phyloP scores from a whole-genome alignment of 2,113 vertebrate species.

The Nestor notabilis region DNA sequence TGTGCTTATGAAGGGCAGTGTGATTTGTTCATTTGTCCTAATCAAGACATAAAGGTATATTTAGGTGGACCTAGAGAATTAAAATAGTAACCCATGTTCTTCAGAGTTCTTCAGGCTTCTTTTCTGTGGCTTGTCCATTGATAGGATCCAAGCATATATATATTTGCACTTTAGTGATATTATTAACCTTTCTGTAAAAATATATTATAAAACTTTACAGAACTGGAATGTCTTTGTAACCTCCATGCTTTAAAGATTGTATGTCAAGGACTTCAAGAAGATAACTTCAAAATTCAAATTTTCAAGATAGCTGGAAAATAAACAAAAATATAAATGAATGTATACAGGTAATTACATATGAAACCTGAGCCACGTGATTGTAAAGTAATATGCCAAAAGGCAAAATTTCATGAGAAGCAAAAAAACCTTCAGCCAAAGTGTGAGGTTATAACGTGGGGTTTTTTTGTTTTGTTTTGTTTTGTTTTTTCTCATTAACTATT shows the following conservation, averaged over 20 bases:
- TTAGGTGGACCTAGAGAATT: not conserved
- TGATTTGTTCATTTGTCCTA: not conserved
- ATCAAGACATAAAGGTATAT: fast-evolving
- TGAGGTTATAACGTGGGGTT: not conserved
- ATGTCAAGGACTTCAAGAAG: not conserved
- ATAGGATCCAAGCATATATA: not conserved
- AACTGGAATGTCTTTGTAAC: fast-evolving
- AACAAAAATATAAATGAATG: not conserved
- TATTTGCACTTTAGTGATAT: not conserved
- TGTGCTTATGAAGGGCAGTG: fast-evolving
- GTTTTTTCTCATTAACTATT: not conserved
- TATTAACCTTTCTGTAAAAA: not conserved
- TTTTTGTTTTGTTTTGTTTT: not conserved
- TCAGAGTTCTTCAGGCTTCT: not conserved
- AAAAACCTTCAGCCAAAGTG: not conserved
- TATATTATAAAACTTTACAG: not conserved
- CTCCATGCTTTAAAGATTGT: not conserved
- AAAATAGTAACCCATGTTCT: not conserved
- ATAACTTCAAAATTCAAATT: not conserved
- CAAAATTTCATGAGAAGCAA: not conserved
- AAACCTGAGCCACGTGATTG: not conserved
- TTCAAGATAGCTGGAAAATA: not conserved
- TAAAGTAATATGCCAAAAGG: not conserved
- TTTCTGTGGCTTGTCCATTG: not conserved
- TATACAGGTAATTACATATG: not conserved